Percentiles rank a stretch among this genome's conserved stretches.
Evolutionary conservation across 2,888 invertebrate species (phyloP).

Genomic region (Hypomecis atomaria): DNA sequence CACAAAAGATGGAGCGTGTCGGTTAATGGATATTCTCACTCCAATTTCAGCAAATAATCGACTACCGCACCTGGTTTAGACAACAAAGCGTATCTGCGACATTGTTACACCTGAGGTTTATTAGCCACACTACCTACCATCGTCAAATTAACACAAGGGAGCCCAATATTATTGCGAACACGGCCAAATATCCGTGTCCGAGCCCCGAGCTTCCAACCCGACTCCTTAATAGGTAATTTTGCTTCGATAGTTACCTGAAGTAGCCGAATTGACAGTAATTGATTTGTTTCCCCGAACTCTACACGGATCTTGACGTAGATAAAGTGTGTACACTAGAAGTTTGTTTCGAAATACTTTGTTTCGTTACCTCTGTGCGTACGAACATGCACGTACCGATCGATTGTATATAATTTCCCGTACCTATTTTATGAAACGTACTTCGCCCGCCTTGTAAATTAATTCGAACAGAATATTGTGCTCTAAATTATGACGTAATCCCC

Average conservation of each 20-base stretch:
- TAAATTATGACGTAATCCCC: conserved; percentile 29
- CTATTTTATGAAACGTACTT: conserved; percentile 18
- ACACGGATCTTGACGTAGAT: conserved; percentile 31
- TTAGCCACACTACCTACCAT: conserved; percentile 63
- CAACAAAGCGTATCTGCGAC: conserved; percentile 63
- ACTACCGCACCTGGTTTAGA: conserved; percentile 58
- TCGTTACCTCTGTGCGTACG: conserved; percentile 23
- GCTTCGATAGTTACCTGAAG: conserved; percentile 59
- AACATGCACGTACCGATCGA: conserved; percentile 4
- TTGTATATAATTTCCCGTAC: background rate
- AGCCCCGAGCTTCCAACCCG: conserved; percentile 47
- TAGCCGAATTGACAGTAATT: conserved; percentile 68
- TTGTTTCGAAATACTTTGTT: conserved; percentile 43
- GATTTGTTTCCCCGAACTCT: conserved; percentile 55
- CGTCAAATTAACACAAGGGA: conserved; percentile 66
- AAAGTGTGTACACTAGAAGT: conserved; percentile 40
- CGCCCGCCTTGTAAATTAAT: conserved; percentile 15
- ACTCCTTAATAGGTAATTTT: conserved; percentile 65
- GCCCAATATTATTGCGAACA: conserved; percentile 63
- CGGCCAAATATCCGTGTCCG: conserved; percentile 52
- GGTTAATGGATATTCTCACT: conserved; percentile 51
- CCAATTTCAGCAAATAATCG: conserved; percentile 68
- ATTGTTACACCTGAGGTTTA: conserved; percentile 64
- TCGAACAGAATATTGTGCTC: conserved; percentile 23
- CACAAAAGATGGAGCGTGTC: conserved; percentile 14